Conservation (phyloP, 2,797 vertebrate species). For the Notamacropus eugenii region DNA sequence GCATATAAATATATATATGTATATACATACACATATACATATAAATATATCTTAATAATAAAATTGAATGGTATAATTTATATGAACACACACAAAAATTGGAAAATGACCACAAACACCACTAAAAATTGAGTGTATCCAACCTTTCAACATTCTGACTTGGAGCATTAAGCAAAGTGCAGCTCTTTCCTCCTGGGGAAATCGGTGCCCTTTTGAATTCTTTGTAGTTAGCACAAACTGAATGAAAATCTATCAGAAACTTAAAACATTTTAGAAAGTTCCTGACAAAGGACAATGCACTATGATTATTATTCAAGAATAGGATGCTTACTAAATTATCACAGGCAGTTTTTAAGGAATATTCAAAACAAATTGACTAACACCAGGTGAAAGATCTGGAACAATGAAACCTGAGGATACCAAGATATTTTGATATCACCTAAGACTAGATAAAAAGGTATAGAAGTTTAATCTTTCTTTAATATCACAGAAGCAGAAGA, state of each 20-base stretch:
- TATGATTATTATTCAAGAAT: neutral
- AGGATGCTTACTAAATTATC: conserved; percentile 16
- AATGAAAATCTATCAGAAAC: neutral
- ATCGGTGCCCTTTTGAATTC: neutral
- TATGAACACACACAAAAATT: neutral
- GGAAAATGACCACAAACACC: conserved; percentile 12
- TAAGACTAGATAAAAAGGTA: conserved; percentile 53
- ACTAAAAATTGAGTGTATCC: neutral
- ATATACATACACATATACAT: neutral
- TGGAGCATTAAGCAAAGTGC: neutral
- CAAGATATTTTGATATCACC: conserved; percentile 7
- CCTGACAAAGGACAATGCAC: neutral
- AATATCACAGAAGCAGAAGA: conserved; percentile 59
- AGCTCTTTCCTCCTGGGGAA: neutral
- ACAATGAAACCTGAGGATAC: conserved; percentile 36
- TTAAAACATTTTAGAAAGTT: neutral
- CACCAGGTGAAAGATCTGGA: neutral
- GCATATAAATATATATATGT: neutral
- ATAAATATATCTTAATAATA: conserved; percentile 33
- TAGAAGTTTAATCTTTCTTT: conserved; percentile 43
- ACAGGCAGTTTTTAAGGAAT: conserved; percentile 23
- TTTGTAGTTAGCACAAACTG: conserved; percentile 14
- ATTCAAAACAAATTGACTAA: conserved; percentile 7
- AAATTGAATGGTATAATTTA: conserved; percentile 4
- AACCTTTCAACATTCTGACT: neutral